These are phyloP conservation scores for Helleia helle DNA, from an alignment of 2,888 invertebrate genomes.

Conservation along the genomic window DNA sequence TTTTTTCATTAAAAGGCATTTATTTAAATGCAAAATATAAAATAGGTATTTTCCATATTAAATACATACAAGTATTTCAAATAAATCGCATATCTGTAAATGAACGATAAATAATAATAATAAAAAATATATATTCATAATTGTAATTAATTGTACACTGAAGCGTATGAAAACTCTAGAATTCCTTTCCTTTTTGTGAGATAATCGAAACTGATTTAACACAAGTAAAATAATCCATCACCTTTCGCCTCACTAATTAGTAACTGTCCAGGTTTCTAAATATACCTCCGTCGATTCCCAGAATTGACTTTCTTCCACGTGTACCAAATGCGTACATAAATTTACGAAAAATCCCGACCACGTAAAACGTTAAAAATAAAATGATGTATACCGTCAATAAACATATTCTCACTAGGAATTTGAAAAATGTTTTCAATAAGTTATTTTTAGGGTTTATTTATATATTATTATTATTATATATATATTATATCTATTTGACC, in stretches of 20 bases:
- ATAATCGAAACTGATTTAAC: background rate
- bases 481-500: background rate
- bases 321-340: background rate
- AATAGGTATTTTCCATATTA: too few species aligned
- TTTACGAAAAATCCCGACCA: background rate
- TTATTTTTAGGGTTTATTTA: too few species aligned
- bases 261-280: background rate
- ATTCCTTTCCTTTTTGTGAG: too few species aligned
- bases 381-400: background rate
- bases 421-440: background rate
- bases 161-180: too few species aligned
- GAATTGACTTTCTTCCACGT: conserved; percentile 2
- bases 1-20: too few species aligned
- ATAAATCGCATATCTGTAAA: too few species aligned
- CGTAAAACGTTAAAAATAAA: background rate
- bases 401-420: background rate
- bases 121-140: too few species aligned
- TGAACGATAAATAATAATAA: too few species aligned
- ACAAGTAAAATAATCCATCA: conserved; percentile 4
- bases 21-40: too few species aligned
- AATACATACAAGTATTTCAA: too few species aligned
- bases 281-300: background rate
- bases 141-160: too few species aligned
- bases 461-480: too few species aligned
- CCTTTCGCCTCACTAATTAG: conserved; percentile 7